Evolutionary conservation across 2,797 vertebrate species (phyloP).

Genomic region (Alectoris magna): DNA sequence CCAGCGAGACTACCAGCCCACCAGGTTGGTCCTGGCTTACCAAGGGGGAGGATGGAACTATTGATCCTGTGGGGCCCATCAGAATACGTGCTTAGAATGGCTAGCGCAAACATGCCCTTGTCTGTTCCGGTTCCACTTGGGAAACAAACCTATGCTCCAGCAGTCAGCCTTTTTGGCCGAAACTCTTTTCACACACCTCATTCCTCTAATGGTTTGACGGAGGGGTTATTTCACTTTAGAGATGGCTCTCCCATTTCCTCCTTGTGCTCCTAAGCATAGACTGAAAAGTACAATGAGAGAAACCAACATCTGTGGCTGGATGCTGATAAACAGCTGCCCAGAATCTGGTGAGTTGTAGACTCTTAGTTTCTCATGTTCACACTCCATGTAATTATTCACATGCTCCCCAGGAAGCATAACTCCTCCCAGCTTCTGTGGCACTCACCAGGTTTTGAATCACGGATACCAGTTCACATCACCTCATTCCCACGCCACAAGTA

Average conservation of each 20-base stretch:
- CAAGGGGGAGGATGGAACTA: not conserved
- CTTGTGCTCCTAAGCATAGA: not conserved
- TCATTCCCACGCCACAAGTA: not conserved
- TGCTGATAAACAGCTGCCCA: not conserved
- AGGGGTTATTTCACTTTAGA: not conserved
- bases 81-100: not conserved
- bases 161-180: not conserved
- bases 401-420: not conserved
- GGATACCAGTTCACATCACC: not conserved
- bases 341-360: not conserved
- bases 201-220: not conserved
- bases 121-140: not conserved
- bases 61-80: not conserved
- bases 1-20: conserved; percentile 79
- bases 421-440: not conserved
- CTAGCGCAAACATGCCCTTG: rapidly evolving
- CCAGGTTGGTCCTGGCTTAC: conserved; percentile 78
- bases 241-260: not conserved
- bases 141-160: not conserved
- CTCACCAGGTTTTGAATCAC: not conserved
- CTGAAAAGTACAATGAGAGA: not conserved
- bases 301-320: not conserved
- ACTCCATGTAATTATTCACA: rapidly evolving
- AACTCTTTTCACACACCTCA: not conserved
- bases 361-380: not conserved